A percentile compares a stretch with the other conserved stretches of the same genome.
phyloP scores from a whole-genome alignment of 2,113 vertebrate genomes.

The Orcinus orca region DNA sequence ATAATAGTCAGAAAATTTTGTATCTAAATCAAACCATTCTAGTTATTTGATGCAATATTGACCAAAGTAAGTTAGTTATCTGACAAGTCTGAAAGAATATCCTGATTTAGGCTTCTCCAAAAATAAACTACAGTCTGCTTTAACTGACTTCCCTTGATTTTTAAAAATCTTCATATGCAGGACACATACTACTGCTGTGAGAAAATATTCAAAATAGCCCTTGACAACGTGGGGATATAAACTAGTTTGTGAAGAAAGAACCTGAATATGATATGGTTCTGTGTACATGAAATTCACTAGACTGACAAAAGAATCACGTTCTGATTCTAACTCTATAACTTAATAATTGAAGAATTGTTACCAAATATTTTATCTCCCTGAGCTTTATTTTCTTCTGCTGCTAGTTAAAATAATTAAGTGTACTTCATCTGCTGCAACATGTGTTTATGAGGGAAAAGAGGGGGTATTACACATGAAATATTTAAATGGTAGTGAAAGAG shows the following conservation, averaged over 20 bases:
- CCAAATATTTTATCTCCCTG: constrained; percentile 5
- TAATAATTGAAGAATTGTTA: not conserved
- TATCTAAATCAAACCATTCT: not conserved
- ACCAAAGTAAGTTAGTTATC: not conserved
- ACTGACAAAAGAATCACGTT: not conserved
- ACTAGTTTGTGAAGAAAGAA: not conserved
- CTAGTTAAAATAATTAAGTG: constrained; percentile 37
- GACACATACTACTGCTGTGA: not conserved
- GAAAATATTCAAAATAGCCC: not conserved
- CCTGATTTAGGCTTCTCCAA: not conserved
- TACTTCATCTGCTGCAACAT: constrained; percentile 45
- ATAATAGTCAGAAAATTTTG: not conserved
- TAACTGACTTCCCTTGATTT: not conserved
- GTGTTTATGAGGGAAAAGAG: not conserved
- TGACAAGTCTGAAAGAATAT: not conserved
- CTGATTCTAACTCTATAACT: not conserved
- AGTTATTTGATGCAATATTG: not conserved
- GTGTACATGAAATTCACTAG: not conserved
- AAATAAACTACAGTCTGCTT: not conserved
- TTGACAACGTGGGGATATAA: not conserved
- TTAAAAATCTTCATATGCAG: not conserved
- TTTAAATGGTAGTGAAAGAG: not conserved
- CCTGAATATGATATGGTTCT: not conserved
- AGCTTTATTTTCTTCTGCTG: constrained; percentile 13
- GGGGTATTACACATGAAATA: not conserved